These are phyloP conservation scores for Apodemus sylvaticus DNA, from an alignment of 2,113 vertebrate species.

Conservation along the genomic window DNA sequence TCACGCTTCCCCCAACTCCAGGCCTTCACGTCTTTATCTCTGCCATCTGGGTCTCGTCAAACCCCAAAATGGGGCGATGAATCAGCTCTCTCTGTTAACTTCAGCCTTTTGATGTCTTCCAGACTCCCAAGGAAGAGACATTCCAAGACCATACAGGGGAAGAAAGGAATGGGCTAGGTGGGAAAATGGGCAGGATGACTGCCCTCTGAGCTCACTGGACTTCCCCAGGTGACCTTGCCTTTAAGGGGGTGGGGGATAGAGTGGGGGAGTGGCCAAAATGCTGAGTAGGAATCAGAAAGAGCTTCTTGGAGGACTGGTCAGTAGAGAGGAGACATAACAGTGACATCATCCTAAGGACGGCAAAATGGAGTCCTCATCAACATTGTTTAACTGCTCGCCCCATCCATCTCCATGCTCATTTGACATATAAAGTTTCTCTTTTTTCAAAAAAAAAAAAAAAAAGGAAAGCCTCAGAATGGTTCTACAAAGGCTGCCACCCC, in stretches of 20 bases:
- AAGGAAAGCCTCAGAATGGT: background rate
- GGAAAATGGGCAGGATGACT: background rate
- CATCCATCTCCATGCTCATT: background rate
- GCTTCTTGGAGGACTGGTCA: background rate
- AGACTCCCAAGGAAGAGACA: background rate
- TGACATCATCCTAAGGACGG: background rate
- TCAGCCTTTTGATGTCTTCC: constrained; percentile 67
- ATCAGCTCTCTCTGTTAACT: constrained; percentile 39
- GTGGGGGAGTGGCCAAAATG: background rate
- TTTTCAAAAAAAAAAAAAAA: too few species aligned
- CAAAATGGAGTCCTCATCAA: too few species aligned
- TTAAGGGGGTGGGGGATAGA: too few species aligned
- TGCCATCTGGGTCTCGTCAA: constrained; percentile 53
- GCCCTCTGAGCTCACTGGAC: background rate
- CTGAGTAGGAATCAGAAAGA: background rate
- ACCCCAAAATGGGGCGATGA: background rate
- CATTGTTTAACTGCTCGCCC: background rate
- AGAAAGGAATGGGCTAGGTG: background rate
- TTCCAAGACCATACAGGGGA: background rate
- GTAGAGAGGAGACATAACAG: background rate
- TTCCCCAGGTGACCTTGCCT: background rate
- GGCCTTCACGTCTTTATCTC: background rate
- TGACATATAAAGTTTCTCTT: background rate
- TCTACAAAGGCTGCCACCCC: background rate
- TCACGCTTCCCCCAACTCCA: background rate